Conservation (phyloP, 2,797 vertebrate genomes). For the Urosaurus nigricauda region DNA sequence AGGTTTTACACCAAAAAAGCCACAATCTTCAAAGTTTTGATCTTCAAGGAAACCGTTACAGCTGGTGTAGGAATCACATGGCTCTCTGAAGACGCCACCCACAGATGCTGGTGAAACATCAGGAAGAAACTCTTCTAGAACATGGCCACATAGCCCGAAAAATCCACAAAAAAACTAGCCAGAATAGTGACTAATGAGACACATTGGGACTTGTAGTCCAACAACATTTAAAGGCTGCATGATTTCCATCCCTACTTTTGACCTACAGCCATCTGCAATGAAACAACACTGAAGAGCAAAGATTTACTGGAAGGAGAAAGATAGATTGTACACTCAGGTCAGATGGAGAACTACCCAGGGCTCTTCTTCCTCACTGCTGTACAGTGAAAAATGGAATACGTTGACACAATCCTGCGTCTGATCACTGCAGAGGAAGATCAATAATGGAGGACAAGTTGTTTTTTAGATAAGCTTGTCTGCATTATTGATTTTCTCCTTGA, state of each 20-base stretch:
- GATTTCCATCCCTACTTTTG: not conserved
- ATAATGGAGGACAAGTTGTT: not conserved
- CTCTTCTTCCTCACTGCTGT: not conserved
- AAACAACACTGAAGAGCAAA: not conserved
- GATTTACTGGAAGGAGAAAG: not conserved
- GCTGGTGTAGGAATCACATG: too few species aligned
- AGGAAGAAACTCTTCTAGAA: too few species aligned
- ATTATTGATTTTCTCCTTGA: constrained; percentile 19
- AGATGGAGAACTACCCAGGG: not conserved
- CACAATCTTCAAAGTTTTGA: not conserved
- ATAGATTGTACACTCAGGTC: not conserved
- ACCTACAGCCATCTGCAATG: not conserved
- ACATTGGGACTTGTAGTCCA: too few species aligned
- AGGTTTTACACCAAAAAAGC: not conserved
- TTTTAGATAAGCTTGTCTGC: constrained; percentile 14
- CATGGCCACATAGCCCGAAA: too few species aligned
- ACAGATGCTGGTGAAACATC: too few species aligned
- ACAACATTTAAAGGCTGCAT: too few species aligned
- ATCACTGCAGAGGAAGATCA: not conserved
- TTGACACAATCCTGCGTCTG: not conserved
- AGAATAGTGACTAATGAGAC: too few species aligned
- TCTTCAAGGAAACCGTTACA: not conserved
- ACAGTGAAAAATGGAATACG: not conserved
- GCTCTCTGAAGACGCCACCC: too few species aligned
- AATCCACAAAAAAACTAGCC: too few species aligned